These are phyloP conservation scores for Talpa occidentalis DNA, from an alignment of 2,113 vertebrate species.

Conservation along the genomic window DNA sequence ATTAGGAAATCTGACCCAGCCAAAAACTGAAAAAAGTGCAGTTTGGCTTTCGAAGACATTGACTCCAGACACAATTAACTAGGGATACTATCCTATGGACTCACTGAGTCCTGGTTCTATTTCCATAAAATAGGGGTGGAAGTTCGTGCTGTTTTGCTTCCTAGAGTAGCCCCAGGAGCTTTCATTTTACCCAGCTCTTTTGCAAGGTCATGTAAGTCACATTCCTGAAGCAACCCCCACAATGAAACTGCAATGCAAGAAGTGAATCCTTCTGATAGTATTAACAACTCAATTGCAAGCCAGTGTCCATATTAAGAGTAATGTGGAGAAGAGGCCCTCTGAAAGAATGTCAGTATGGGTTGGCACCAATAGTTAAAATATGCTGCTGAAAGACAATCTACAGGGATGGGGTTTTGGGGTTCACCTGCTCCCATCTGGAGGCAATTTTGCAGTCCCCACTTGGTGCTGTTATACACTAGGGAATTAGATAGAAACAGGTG, in stretches of 20 bases:
- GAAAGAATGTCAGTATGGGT: background rate
- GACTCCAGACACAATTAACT: background rate
- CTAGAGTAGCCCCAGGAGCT: background rate
- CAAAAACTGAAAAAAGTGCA: conserved; percentile 11
- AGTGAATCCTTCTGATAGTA: background rate
- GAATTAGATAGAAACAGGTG: conserved; percentile 24
- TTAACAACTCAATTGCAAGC: background rate
- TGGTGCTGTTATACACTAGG: background rate
- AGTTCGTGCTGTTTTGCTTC: background rate
- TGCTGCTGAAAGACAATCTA: background rate
- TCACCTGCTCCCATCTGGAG: background rate
- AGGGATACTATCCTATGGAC: background rate
- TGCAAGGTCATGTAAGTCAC: background rate
- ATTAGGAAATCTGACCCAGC: conserved; percentile 57
- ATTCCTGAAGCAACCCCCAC: background rate
- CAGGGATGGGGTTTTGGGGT: background rate
- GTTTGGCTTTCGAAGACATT: background rate
- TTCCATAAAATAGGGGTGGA: background rate
- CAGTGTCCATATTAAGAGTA: background rate
- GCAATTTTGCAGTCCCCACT: background rate
- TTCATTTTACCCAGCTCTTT: background rate
- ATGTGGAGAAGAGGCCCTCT: background rate
- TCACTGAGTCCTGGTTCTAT: background rate
- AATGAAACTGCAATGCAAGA: background rate
- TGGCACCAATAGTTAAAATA: background rate